Evolutionary conservation across 2,113 vertebrate genomes (phyloP).

Genomic region (Stegostoma tigrinum): DNA sequence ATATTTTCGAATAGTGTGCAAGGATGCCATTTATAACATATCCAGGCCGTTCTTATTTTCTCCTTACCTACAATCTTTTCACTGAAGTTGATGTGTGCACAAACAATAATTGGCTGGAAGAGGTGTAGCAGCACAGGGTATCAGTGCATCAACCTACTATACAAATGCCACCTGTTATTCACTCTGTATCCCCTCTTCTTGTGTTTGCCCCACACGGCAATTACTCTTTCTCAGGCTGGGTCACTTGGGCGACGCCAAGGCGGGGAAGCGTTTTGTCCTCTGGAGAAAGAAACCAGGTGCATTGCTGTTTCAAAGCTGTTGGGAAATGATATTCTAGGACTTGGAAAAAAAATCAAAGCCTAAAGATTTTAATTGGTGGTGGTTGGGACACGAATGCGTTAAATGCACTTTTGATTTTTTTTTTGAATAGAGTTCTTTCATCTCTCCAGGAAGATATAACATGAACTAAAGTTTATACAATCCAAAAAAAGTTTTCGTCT

Average conservation of each 20-base stretch:
- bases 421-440: conserved; percentile 19
- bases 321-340: neutral
- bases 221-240: neutral
- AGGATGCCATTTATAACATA: neutral
- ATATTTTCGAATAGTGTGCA: neutral
- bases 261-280: neutral
- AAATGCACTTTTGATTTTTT: neutral
- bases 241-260: neutral
- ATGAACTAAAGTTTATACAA: conserved; percentile 57
- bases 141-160: neutral
- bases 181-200: neutral
- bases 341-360: neutral
- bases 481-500: conserved; percentile 64
- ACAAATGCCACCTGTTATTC: neutral
- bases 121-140: neutral
- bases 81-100: no score
- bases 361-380: neutral
- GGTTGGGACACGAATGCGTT: neutral
- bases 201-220: neutral
- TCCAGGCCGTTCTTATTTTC: neutral
- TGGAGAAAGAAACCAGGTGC: neutral
- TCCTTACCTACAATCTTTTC: neutral
- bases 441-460: neutral
- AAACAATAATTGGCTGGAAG: neutral
- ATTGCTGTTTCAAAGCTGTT: neutral